These are phyloP conservation scores for Daphoenositta chrysoptera DNA, from an alignment of 2,113 vertebrate genomes.

Conservation along the genomic window DNA sequence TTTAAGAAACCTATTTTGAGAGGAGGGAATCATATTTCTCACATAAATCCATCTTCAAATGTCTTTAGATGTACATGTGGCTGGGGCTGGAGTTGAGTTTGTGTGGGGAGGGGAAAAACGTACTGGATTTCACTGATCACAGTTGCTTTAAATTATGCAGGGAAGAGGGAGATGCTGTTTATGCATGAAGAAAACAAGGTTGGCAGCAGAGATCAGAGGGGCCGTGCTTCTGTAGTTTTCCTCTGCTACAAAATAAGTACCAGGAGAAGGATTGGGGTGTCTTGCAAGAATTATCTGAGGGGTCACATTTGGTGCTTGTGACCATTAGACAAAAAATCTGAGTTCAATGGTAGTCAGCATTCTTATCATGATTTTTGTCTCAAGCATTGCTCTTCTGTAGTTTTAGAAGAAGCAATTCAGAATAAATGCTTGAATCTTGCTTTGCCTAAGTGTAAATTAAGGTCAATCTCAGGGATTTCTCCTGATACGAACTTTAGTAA, in stretches of 20 bases:
- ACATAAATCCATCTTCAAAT: slow-evolving; percentile 11
- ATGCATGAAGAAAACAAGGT: not conserved
- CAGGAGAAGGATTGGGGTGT: not conserved
- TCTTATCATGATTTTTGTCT: not conserved
- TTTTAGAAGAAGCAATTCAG: not conserved
- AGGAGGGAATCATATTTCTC: not conserved
- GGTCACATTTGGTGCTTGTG: not conserved
- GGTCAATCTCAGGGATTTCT: not conserved
- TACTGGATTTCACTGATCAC: not conserved
- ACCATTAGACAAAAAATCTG: not conserved
- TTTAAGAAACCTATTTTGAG: slow-evolving; percentile 23
- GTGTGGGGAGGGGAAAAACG: not conserved
- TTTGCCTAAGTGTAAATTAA: not conserved
- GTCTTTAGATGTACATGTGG: not conserved
- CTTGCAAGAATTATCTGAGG: not conserved
- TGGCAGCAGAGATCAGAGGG: not conserved
- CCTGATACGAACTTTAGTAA: not conserved
- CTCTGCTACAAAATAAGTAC: not conserved
- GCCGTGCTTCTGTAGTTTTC: not conserved
- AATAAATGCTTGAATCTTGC: not conserved
- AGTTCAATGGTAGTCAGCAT: not conserved
- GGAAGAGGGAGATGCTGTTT: not conserved
- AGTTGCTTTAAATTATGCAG: slow-evolving; percentile 26
- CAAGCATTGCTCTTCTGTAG: not conserved
- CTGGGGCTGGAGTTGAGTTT: not conserved